A percentile compares a stretch with the other conserved stretches of the same genome.
phyloP scores from a whole-genome alignment of 2,113 vertebrate genomes.

The Grammomys surdaster region DNA sequence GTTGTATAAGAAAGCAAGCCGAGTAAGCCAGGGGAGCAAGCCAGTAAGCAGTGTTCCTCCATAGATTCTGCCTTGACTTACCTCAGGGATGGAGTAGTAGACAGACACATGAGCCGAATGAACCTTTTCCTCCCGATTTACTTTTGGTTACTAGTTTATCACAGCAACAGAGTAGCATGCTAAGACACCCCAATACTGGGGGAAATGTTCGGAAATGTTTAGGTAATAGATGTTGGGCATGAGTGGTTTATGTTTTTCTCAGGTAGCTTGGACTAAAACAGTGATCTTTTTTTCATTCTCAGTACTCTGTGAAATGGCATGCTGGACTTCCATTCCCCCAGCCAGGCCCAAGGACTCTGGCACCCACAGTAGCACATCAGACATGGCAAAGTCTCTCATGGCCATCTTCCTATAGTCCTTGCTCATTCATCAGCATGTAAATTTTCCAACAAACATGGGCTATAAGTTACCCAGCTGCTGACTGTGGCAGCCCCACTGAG shows the following conservation, averaged over 20 bases:
- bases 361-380: not conserved
- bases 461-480: not conserved
- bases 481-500: not conserved
- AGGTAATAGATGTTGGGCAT: not conserved
- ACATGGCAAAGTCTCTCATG: not conserved
- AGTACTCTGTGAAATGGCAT: too few relatives aligned
- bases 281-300: not conserved
- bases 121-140: not conserved
- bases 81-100: not conserved
- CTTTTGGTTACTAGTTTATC: not conserved
- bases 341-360: not conserved
- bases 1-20: not conserved
- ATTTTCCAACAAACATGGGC: not conserved
- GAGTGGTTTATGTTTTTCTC: constrained; percentile 4
- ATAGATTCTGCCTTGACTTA: not conserved
- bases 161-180: not conserved
- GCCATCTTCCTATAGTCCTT: not conserved
- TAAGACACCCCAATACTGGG: not conserved
- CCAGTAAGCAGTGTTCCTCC: not conserved
- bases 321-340: not conserved
- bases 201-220: not conserved
- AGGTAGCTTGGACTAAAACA: not conserved
- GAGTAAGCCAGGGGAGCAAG: not conserved
- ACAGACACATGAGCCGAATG: not conserved
- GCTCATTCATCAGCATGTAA: not conserved